phyloP scores from a whole-genome alignment of 2,888 invertebrate species.

The Drosophila kanekoi region DNA sequence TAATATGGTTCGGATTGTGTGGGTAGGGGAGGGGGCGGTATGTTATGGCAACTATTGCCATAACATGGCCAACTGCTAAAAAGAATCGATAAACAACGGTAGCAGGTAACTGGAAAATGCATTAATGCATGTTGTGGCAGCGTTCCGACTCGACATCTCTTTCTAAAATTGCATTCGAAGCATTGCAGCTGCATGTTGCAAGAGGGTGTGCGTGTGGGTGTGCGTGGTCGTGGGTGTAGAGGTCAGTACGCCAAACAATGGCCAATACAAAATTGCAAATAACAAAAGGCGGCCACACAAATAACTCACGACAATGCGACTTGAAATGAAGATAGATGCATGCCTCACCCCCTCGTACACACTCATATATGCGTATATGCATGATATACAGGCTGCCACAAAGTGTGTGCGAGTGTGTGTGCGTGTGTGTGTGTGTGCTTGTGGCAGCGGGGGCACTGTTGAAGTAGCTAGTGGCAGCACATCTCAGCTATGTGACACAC shows the following conservation, averaged over 20 bases:
- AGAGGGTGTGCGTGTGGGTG: slow-evolving; percentile 1
- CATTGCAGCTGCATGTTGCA: slow-evolving; percentile 11
- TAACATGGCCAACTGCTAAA: slow-evolving; percentile 12
- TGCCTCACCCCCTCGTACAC: neutral
- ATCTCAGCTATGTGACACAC: slow-evolving; percentile 55
- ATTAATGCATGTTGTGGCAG: slow-evolving; percentile 40
- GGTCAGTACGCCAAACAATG: slow-evolving; percentile 47
- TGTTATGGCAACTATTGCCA: slow-evolving; percentile 23
- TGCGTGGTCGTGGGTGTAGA: slow-evolving; percentile 4
- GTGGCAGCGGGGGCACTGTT: neutral
- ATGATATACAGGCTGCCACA: slow-evolving; percentile 38
- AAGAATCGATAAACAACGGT: slow-evolving; percentile 27
- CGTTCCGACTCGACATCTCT: neutral
- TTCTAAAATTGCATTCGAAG: slow-evolving; percentile 36
- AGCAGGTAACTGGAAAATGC: slow-evolving; percentile 41
- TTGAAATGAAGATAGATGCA: slow-evolving; percentile 68
- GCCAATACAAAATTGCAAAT: slow-evolving; percentile 56
- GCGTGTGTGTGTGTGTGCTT: neutral
- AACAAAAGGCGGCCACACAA: slow-evolving; percentile 66
- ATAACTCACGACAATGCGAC: slow-evolving; percentile 75
- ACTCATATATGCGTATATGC: slow-evolving; percentile 39
- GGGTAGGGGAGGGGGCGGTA: neutral
- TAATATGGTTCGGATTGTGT: neutral
- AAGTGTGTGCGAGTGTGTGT: slow-evolving; percentile 12
- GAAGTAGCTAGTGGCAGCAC: slow-evolving; percentile 21